A percentile compares a stretch with the other conserved stretches of the same genome.
phyloP scores from a whole-genome alignment of 2,888 invertebrate species.

The Folsomia candida region DNA sequence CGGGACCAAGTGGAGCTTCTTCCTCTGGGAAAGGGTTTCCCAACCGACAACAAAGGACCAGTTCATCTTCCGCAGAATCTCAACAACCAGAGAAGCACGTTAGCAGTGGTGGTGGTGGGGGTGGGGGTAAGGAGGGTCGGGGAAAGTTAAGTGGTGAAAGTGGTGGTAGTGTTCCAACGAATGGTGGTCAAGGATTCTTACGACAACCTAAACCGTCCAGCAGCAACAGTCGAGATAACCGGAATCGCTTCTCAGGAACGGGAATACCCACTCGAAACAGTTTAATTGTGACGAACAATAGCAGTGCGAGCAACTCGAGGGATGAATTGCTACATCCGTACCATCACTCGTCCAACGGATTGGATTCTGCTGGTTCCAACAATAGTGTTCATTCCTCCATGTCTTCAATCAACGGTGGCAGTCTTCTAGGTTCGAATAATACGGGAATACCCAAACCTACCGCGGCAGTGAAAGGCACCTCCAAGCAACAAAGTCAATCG shows the following conservation, averaged over 20 bases:
- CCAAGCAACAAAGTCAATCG: constrained; percentile 57
- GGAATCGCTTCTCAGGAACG: constrained; percentile 44
- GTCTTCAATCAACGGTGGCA: constrained; percentile 35
- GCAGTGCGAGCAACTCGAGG: background rate
- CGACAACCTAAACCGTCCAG: constrained; percentile 38
- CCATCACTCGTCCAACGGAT: constrained; percentile 19
- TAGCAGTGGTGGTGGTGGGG: background rate
- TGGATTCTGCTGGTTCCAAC: constrained; percentile 16
- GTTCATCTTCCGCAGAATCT: background rate
- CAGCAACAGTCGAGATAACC: constrained; percentile 22
- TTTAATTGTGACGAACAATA: constrained; percentile 27
- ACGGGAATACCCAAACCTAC: constrained; percentile 86
- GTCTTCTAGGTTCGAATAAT: constrained; percentile 53
- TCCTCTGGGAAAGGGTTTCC: constrained; percentile 17
- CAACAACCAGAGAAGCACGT: background rate
- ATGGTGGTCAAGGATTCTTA: constrained; percentile 35
- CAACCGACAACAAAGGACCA: constrained; percentile 9
- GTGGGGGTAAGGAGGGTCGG: background rate
- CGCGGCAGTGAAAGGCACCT: constrained; percentile 85
- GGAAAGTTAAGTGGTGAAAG: background rate
- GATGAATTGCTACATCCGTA: constrained; percentile 11
- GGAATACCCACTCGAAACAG: constrained; percentile 49
- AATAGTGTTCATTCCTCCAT: constrained; percentile 33
- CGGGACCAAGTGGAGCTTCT: constrained; percentile 18
- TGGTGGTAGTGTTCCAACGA: background rate